Evolutionary conservation across 2,797 vertebrate species (phyloP), one percentile per base, ranked within the genome.

Genomic region (Pagetopsis macropterus): DNA sequence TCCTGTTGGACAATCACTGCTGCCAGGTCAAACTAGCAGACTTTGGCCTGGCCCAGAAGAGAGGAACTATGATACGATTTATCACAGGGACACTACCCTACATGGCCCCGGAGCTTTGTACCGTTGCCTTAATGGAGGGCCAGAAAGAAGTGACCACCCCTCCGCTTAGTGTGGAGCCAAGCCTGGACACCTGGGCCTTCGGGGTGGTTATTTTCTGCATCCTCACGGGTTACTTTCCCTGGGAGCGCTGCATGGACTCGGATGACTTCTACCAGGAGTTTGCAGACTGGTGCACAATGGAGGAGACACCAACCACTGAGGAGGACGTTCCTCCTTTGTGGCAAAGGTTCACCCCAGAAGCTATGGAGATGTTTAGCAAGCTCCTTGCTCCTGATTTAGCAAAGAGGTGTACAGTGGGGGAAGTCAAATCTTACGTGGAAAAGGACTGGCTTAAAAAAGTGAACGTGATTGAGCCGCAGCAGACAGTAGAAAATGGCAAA

Each of bases 201-300:
- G 95, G 91, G 0, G 95, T 96, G 65, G 90, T 96, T 13, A 91
- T 96, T 65, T 96, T 95, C 84, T 95, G 94, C 76, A 93, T 95
- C 68, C 93, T 96, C 17, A 96, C 95, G 0, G 95, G 95, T 9
- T 95, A 94, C 85, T 96, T 96, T 75, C 95, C 95, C 65, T 96
- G 95, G 95, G 93, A 95, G 54, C 51, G 78, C 68, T 95, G 94
- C 77, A 58, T 78, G 19, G 75, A 86, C 17, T 48, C 82, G 0
- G 95, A 77, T 56, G 92, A 91, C 91, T 96, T 54, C 93, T 96
- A 94, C 55, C 84, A 90, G 76, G 94, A 95, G 77, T 96, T 95
- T 75, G 91, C 88, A 0, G 93, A 94, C 61, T 96, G 95, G 95
- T 88, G 89, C 33, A 67, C 5, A 46, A 43, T 50, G 49, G 79